These are phyloP conservation scores for Pantherophis guttatus DNA, from an alignment of 2,113 vertebrate species.

Conservation along the genomic window DNA sequence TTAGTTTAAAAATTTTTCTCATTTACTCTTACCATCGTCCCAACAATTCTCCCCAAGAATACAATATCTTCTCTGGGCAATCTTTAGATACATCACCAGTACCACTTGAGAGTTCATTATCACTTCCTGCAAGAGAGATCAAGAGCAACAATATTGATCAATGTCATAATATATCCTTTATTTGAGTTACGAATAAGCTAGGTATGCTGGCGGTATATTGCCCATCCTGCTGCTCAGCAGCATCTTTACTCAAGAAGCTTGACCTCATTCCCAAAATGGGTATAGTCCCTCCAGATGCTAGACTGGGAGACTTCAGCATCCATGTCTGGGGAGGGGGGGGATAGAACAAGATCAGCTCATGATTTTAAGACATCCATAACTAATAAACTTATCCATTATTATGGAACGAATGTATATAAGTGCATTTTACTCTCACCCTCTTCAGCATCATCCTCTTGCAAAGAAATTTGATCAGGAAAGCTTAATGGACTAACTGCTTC, in stretches of 20 bases:
- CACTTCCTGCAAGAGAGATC: conserved; percentile 80
- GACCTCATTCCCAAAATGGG: background rate
- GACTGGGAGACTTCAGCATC: background rate
- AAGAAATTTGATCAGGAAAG: conserved; percentile 71
- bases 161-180: conserved; percentile 21
- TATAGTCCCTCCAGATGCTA: background rate
- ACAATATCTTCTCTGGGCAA: conserved; percentile 96
- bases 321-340: background rate
- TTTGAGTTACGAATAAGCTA: background rate
- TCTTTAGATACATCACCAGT: conserved; percentile 98
- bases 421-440: conserved; percentile 77
- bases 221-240: background rate
- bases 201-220: background rate
- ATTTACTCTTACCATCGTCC: conserved; percentile 84
- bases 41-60: conserved; percentile 94
- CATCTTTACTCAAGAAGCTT: background rate
- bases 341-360: too few relatives aligned
- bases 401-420: too few relatives aligned
- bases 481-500: conserved; percentile 69
- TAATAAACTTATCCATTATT: too few relatives aligned
- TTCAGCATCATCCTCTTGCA: conserved; percentile 88
- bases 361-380: too few relatives aligned
- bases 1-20: conserved; percentile 19
- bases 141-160: conserved; percentile 41
- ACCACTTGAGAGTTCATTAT: conserved; percentile 95